These are phyloP conservation scores for Lutjanus erythropterus DNA, from an alignment of 2,113 vertebrate species.

Conservation along the genomic window DNA sequence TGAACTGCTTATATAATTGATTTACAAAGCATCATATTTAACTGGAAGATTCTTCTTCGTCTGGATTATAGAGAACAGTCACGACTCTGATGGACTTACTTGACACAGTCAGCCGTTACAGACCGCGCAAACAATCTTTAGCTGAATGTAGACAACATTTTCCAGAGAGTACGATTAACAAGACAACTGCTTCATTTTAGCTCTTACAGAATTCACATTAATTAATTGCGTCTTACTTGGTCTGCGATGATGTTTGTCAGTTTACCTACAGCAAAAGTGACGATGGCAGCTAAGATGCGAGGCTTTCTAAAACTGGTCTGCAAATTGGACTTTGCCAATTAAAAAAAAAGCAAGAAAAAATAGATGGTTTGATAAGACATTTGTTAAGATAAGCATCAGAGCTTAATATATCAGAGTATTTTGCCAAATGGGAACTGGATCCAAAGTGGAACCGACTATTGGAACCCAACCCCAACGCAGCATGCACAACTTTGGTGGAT, in stretches of 20 bases:
- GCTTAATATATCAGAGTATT: neutral
- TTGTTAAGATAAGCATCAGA: neutral
- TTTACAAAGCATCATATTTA: neutral
- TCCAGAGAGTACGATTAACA: neutral
- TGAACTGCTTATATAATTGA: neutral
- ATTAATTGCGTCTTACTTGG: neutral
- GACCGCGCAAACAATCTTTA: neutral
- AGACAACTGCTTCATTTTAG: no score
- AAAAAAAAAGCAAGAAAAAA: neutral
- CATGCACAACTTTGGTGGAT: neutral
- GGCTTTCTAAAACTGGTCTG: neutral
- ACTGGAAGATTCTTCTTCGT: neutral
- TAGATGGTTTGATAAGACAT: neutral
- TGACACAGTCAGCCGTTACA: neutral
- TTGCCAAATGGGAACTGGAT: neutral
- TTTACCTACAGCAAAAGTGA: neutral
- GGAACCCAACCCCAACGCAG: neutral
- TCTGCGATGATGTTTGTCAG: neutral
- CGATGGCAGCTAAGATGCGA: neutral
- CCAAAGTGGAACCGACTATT: neutral
- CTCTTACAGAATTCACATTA: neutral
- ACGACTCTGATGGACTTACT: neutral
- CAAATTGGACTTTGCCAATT: neutral
- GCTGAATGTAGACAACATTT: neutral
- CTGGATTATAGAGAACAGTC: neutral